A percentile compares a stretch with the other conserved stretches of the same genome.
phyloP scores from a whole-genome alignment of 35 echinoderm and acorn worm genomes.

The Holothuria glaberrima region DNA sequence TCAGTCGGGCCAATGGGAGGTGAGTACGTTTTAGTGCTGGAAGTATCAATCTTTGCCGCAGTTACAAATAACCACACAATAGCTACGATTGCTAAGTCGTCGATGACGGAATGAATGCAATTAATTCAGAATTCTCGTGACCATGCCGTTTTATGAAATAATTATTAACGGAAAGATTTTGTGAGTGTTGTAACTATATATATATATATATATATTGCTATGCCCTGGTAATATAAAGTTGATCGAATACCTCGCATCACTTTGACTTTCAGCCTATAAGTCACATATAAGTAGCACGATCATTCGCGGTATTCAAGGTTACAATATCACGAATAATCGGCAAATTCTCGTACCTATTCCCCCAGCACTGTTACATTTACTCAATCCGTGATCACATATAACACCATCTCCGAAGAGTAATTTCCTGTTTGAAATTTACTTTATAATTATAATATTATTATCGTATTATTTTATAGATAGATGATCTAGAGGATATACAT shows the following conservation, averaged over 20 bases:
- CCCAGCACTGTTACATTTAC: conserved; percentile 1
- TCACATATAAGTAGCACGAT: too few relatives aligned
- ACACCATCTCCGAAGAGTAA: conserved; percentile 7
- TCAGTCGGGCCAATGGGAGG: conserved; percentile 37
- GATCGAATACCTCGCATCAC: too few relatives aligned
- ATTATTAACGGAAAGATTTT: conserved; percentile 11
- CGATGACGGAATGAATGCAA: not conserved
- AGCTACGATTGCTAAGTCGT: not conserved
- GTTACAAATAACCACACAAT: conserved; percentile 18
- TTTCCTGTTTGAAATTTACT: not conserved
- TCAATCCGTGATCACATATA: conserved; percentile 1
- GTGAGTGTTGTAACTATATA: not conserved
- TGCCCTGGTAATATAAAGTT: too few relatives aligned
- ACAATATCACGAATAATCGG: not conserved
- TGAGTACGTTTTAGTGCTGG: conserved; percentile 28
- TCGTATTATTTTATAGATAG: conserved; percentile 1
- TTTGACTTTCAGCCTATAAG: too few relatives aligned
- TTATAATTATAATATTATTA: not conserved
- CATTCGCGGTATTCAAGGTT: not conserved
- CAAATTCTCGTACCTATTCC: not conserved
- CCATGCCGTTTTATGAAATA: not conserved
- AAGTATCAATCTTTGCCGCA: conserved; percentile 7
- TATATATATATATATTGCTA: too few relatives aligned
- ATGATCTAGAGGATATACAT: conserved; percentile 5
- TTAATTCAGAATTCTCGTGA: conserved; percentile 22